phyloP scores from a whole-genome alignment of 2,888 invertebrate species.

The Bellardia bayeri region DNA sequence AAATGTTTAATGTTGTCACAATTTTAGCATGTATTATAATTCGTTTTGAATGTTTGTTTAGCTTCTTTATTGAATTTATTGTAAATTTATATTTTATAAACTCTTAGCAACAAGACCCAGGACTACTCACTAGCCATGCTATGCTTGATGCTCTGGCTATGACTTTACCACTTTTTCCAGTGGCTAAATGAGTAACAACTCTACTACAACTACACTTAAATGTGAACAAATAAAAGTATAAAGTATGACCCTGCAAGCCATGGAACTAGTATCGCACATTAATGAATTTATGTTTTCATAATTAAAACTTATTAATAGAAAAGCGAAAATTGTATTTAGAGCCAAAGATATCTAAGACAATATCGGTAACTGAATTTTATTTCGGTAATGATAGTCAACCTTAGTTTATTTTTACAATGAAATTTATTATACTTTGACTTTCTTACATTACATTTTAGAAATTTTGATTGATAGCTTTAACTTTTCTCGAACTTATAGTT shows the following conservation, averaged over 20 bases:
- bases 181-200: slow-evolving; percentile 63
- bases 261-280: no score
- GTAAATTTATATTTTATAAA: slow-evolving; percentile 46
- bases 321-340: no score
- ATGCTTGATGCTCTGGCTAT: slow-evolving; percentile 23
- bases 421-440: no score
- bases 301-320: no score
- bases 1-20: not conserved
- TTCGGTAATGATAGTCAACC: no score
- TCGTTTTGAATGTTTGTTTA: not conserved
- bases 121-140: slow-evolving; percentile 22
- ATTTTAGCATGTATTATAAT: not conserved
- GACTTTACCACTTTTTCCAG: slow-evolving; percentile 57
- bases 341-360: no score
- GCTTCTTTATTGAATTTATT: slow-evolving; percentile 37
- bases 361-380: no score
- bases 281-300: no score
- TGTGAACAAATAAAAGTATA: slow-evolving; percentile 43
- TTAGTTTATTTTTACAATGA: no score
- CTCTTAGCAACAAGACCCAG: slow-evolving; percentile 61
- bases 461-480: no score
- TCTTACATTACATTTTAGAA: no score
- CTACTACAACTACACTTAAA: slow-evolving; percentile 26
- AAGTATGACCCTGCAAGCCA: not conserved
- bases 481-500: no score